Evolutionary conservation across 2,797 vertebrate genomes (phyloP), one percentile per base, ranked within the genome.

Genomic region (Tolypeutes matacus): DNA sequence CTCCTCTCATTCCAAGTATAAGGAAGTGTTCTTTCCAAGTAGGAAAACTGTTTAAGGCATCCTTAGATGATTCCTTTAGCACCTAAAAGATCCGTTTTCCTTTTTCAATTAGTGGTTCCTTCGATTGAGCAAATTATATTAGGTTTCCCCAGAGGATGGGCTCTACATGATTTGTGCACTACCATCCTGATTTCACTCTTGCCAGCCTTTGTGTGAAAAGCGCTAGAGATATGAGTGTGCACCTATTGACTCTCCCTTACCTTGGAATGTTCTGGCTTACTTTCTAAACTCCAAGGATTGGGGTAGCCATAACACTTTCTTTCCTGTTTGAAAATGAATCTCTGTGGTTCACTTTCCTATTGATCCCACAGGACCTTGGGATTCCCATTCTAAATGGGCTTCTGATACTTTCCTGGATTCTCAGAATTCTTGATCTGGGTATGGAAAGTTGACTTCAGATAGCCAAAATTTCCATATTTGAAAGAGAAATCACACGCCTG

Each of bases 301-400:
- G 10, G 3, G 11, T 3, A 90, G 62, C 77, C 10, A 42, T 36
- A 20, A 11, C 72, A 65, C 36, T 34, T 83, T 31, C 42, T 73
- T 88, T 56, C 80, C 27, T 80, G 34, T 46, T 56, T 91, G 53
- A 85, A 42, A n/a, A 29, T 39, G 25, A 18, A 51, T 84, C 15
- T 86, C 53, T 86, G n/a, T 83, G 62, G 56, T 92, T 94, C 91
- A 88, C 25, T 76, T 92, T 46, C 31, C 81, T 56, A 20, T 31
- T 49, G 93, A 78, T 27, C 75, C 58, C 42, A 31, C 10, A 39
- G 51, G 36, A 93, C 7, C n/a, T 51, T 86, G 29, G 46, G 70
- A 70, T 88, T 94, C n/a, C 60, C 53, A 46, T 75, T 95, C 39
- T 78, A 58, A 73, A 80, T 42, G 69, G 73, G 36, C 29, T 87